These are phyloP conservation scores for Bactericera cockerelli DNA, from an alignment of 1,140 invertebrate species.

Conservation along the genomic window DNA sequence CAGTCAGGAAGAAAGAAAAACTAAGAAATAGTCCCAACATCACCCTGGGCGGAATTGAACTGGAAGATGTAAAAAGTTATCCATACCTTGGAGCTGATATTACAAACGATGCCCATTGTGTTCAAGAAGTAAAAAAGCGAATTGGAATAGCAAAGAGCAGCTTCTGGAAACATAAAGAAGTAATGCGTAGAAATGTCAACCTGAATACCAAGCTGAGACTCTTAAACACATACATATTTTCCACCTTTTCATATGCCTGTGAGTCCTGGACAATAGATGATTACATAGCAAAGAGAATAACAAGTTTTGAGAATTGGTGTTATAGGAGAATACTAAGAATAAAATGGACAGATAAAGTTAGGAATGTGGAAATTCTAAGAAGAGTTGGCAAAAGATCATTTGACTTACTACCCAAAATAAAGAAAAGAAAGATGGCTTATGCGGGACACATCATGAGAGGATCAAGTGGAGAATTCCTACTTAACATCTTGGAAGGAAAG, in stretches of 20 bases:
- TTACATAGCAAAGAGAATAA: too few species aligned
- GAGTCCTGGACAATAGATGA: too few species aligned
- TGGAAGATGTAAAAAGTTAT: too few species aligned
- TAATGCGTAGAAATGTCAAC: too few species aligned
- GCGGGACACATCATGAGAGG: neutral
- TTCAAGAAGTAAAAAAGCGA: too few species aligned
- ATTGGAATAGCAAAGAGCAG: too few species aligned
- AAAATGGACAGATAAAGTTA: neutral
- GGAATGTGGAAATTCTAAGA: neutral
- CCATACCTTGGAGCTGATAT: conserved; percentile 8
- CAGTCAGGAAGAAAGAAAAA: neutral
- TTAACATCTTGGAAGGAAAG: neutral
- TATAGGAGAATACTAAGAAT: neutral
- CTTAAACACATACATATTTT: too few species aligned
- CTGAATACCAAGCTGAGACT: too few species aligned
- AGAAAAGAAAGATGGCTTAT: neutral
- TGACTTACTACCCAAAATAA: neutral
- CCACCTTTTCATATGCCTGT: too few species aligned
- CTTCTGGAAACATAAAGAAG: too few species aligned
- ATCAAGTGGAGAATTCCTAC: neutral
- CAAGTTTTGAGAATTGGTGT: neutral
- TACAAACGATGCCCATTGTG: conserved; percentile 1
- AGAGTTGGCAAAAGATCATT: neutral
- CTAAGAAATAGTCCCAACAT: too few species aligned
- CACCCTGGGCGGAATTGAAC: too few species aligned